Evolutionary conservation across 2,113 vertebrate genomes (phyloP), one percentile per base, ranked within the genome.

Genomic region (Irena cyanogastra): DNA sequence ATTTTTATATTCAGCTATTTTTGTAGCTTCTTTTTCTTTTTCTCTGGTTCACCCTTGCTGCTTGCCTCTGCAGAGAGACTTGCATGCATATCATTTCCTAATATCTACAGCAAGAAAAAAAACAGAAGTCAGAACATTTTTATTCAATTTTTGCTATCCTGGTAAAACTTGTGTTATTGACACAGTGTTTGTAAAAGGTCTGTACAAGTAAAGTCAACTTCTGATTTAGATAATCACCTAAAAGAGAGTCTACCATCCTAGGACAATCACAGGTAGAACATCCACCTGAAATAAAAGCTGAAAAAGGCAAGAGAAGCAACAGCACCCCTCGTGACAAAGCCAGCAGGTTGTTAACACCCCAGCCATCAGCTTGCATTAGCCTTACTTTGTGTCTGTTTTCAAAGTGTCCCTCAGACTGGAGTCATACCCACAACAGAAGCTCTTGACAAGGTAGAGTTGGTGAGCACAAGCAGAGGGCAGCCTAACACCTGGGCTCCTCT

Each of bases 21-120:
- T 91, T 98, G 94, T 89, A 98, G 76, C 91, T 98, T 99, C 74
- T 95, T 97, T 94, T 98, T 99, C 98, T 99, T 99, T 57, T 96
- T 95, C 54, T 96, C 96, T 26, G 99, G 99, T 97, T 98, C 98
- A 0, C 75, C 75, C 28, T 98, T 98, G 47, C 41, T 65, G 79
- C 54, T 97, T 26, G 12, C 24, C 26, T 94, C 81, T 45, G 93
- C 31, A 50, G 91, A n/a, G 4, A 45, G n/a, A 56, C 59, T 77
- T 42, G 42, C 39, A 57, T 96, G 59, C 41, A 91, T 93, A 63
- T 98, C 98, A 54, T 97, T 97, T 91, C 98, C 98, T 44, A 96
- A 90, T 72, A 99, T 98, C 99, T 99, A 75, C 63, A 95, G 95
- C 22, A 95, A 77, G 64, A 80, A 75, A 66, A 47, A 47, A 16